A percentile compares a stretch with the other conserved stretches of the same genome.
phyloP scores from a whole-genome alignment of 2,113 vertebrate species.

The Channa maculata region DNA sequence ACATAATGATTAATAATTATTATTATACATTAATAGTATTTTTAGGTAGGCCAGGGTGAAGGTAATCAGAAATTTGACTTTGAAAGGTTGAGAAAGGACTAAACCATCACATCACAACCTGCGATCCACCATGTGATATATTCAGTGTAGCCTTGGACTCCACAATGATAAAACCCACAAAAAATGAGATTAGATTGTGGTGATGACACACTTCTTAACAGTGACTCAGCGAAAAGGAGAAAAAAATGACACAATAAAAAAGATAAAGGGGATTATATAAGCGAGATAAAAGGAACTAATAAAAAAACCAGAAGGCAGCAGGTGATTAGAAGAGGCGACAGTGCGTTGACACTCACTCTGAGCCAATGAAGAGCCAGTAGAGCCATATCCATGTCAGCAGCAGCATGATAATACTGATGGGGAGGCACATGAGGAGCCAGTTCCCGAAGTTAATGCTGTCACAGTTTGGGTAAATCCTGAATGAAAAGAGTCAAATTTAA shows the following conservation, averaged over 20 bases:
- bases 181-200: no score
- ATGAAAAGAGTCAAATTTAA: slow-evolving; percentile 9
- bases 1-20: no score
- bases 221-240: background rate
- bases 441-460: slow-evolving; percentile 91
- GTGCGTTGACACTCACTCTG: slow-evolving; percentile 85
- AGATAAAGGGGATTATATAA: no score
- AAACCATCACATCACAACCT: no score
- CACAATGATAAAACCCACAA: background rate
- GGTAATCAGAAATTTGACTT: no score
- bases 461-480: slow-evolving; percentile 89
- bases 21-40: no score
- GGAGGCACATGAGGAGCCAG: slow-evolving; percentile 91
- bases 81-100: no score
- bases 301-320: background rate
- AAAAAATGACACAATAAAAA: no score
- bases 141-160: accelerated
- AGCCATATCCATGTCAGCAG: slow-evolving; percentile 92
- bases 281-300: background rate
- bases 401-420: slow-evolving; percentile 85
- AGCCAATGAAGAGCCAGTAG: slow-evolving; percentile 91
- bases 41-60: no score
- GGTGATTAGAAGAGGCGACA: background rate
- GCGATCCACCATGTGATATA: no score
- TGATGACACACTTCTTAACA: background rate